Evolutionary conservation across 2,888 invertebrate species (phyloP).

Genomic region (Geophilus truncorum): DNA sequence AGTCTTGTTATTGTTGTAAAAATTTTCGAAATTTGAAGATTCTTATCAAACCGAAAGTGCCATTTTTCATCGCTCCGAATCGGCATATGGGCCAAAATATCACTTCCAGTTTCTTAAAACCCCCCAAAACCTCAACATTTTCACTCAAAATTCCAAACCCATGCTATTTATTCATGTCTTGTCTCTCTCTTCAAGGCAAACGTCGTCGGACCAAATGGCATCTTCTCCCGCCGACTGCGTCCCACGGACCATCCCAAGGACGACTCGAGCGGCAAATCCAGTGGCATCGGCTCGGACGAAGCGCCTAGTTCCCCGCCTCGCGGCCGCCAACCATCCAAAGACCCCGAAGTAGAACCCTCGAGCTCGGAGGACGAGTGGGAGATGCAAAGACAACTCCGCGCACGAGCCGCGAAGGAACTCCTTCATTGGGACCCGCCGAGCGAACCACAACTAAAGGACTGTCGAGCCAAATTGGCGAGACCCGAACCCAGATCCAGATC

Average conservation of each 20-base stretch:
- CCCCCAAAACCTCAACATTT: too few relatives aligned
- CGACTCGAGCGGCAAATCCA: slow-evolving; percentile 73
- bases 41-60: too few relatives aligned
- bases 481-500: not conserved
- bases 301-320: slow-evolving; percentile 56
- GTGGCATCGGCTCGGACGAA: slow-evolving; percentile 82
- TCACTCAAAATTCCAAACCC: too few relatives aligned
- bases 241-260: not conserved
- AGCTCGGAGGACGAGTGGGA: slow-evolving; percentile 34
- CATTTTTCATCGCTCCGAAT: too few relatives aligned
- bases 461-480: not conserved
- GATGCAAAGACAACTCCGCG: slow-evolving; percentile 14
- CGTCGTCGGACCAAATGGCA: slow-evolving; percentile 32
- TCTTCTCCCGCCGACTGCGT: slow-evolving; percentile 36
- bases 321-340: not conserved
- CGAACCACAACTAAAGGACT: not conserved
- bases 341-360: not conserved
- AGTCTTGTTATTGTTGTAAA: too few relatives aligned
- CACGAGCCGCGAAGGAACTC: not conserved
- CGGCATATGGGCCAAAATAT: too few relatives aligned
- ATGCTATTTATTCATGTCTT: too few relatives aligned
- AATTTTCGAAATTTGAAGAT: too few relatives aligned
- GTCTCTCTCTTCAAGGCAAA: slow-evolving; percentile 47
- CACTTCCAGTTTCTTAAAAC: too few relatives aligned
- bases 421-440: slow-evolving; percentile 2